A percentile compares a stretch with the other conserved stretches of the same genome.
Conservation (phyloP, 2,113 vertebrate genomes). For the Ranitomeya variabilis region DNA sequence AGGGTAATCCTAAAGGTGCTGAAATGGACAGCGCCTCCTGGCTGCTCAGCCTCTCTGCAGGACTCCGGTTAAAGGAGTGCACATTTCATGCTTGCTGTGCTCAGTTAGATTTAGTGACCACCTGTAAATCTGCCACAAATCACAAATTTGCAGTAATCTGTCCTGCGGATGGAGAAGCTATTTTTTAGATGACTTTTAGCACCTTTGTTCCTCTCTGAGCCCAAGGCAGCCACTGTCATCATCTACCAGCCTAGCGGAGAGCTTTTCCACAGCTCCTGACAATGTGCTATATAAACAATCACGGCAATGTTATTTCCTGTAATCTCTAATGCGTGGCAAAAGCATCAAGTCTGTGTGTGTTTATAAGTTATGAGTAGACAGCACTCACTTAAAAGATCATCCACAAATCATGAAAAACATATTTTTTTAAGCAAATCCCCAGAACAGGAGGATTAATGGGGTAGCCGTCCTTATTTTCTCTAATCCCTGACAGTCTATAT, state of each 20-base stretch:
- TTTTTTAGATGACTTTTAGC: conserved; percentile 57
- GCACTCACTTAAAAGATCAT: conserved; percentile 58
- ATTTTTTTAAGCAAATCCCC: conserved; percentile 58
- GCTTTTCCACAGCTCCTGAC: conserved; percentile 39
- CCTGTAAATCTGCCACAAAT: conserved; percentile 35
- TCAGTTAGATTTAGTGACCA: conserved; percentile 36
- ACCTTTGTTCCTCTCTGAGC: conserved; percentile 53
- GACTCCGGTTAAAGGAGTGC: not conserved
- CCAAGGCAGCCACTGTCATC: conserved; percentile 45
- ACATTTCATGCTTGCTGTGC: conserved; percentile 29
- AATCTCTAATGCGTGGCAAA: conserved; percentile 48
- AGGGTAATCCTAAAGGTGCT: conserved; percentile 26
- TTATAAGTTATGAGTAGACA: conserved; percentile 57
- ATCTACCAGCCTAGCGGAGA: conserved; percentile 25
- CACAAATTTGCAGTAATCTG: conserved; percentile 53
- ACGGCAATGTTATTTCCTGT: conserved; percentile 24
- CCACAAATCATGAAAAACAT: conserved; percentile 58
- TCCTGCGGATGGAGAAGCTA: conserved; percentile 37
- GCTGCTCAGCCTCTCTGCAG: not conserved
- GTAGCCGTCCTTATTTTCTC: conserved; percentile 56
- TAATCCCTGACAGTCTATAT: conserved; percentile 59
- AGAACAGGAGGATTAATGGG: conserved; percentile 58
- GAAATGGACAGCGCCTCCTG: conserved; percentile 37
- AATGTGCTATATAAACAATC: conserved; percentile 57
- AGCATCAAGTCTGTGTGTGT: conserved; percentile 34